Conservation (phyloP, 2,797 vertebrate species). For the Semotilus atromaculatus region DNA sequence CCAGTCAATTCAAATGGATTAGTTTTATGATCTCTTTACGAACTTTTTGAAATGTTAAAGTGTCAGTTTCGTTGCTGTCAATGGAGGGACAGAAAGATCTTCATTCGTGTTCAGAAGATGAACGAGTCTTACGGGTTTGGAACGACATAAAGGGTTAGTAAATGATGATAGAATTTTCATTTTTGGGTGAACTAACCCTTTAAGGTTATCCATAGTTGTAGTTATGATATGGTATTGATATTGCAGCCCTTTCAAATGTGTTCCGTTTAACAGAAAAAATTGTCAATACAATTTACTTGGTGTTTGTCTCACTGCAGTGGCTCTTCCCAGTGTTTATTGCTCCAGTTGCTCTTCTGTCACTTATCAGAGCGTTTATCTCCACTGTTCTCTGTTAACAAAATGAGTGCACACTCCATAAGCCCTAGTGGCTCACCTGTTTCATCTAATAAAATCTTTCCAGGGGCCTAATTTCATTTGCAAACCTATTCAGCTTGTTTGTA, state of each 20-base stretch:
- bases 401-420: slow-evolving; percentile 26
- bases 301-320: neutral
- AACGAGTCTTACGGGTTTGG: neutral
- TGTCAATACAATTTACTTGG: neutral
- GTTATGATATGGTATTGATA: neutral
- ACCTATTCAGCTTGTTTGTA: slow-evolving; percentile 17
- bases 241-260: neutral
- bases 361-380: slow-evolving; percentile 28
- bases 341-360: neutral
- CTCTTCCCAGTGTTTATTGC: neutral
- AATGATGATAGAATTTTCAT: no score
- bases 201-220: neutral
- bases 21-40: no score
- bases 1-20: no score
- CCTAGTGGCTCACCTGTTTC: slow-evolving; percentile 23
- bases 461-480: slow-evolving; percentile 26
- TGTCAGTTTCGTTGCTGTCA: no score
- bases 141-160: neutral
- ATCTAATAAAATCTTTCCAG: slow-evolving; percentile 33
- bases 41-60: no score
- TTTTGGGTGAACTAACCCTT: neutral
- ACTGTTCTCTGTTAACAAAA: slow-evolving; percentile 29
- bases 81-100: neutral
- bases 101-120: neutral
- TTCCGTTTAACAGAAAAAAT: neutral